Base-by-base conservation (phyloP, 2,797 vertebrate genomes). In the Cuniculus paca region DNA sequence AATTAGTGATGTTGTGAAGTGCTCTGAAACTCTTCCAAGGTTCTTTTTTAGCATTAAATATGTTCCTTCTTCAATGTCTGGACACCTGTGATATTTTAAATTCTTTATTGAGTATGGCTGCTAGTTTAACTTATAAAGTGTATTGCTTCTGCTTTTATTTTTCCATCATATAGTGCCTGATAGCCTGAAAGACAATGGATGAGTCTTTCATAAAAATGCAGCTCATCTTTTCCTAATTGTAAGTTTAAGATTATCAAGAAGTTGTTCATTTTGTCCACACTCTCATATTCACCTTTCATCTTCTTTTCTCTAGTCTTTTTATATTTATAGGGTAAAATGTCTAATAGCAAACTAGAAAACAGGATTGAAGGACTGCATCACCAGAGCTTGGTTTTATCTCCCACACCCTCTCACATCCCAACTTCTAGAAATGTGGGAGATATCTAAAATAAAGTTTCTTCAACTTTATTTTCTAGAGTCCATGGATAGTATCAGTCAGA, bases 1-100 rank as follows among this genome's bases (percentile, higher is more conserved):
- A 95, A 89, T 95, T 82, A 96, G 88, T 77, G 50, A 82, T 95
- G 94, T 65, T 88, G n/a, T 91, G 96, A 96, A 81, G 39, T 91
- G 89, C 10, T 52, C 92, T 92, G 86, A 58, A 90, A 87, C 81
- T 87, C 90, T 94, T 93, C 70, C 77, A 89, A 94, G 91, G 13
- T 94, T 79, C 68, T 77, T 91, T 60, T 93, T 74, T 80, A 85
- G 78, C 82, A 88, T 54, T 58, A 91, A 92, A 92, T 95, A 91
- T 88, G 93, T 63, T 96, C 90, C 17, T 94, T 87, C 79, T 93
- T 48, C 34, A 88, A 77, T 36, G 79, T 88, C 4, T 61, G 78
- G 36, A 39, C 28, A 91, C 4, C 36, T 74, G 85, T 75, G 7
- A 68, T 88, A 60, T 88, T 85, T 95, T 56, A 34, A 91, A 92